Percentiles rank a stretch among this genome's conserved stretches.
phyloP scores from a whole-genome alignment of 1,140 invertebrate genomes.

The Myzus persicae region DNA sequence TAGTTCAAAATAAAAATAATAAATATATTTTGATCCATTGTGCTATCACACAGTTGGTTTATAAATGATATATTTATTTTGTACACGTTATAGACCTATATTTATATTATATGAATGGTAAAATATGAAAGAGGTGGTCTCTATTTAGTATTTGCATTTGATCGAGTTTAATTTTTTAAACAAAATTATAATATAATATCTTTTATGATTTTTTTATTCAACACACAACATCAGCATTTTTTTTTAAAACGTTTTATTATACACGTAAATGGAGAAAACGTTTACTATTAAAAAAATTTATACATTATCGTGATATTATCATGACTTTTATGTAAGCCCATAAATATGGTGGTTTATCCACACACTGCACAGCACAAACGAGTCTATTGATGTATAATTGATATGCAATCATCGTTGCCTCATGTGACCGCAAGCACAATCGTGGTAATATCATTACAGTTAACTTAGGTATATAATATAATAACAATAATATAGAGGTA shows the following conservation, averaged over 20 bases:
- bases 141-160: background rate
- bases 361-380: background rate
- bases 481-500: background rate
- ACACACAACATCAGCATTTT: background rate
- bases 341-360: background rate
- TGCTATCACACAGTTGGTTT: background rate
- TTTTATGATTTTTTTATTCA: background rate
- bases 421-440: background rate
- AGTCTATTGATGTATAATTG: constrained; percentile 29
- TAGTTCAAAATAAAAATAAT: background rate
- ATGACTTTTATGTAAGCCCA: background rate
- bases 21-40: background rate
- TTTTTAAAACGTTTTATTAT: background rate
- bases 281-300: background rate
- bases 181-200: background rate
- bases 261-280: background rate
- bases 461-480: background rate
- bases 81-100: background rate
- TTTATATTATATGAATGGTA: background rate
- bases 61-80: background rate
- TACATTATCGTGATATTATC: background rate
- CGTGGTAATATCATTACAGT: background rate
- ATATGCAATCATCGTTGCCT: background rate
- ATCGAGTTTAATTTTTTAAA: background rate
- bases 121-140: background rate